These are phyloP conservation scores for Excalfactoria chinensis DNA, from an alignment of 2,113 vertebrate species.

Conservation along the genomic window DNA sequence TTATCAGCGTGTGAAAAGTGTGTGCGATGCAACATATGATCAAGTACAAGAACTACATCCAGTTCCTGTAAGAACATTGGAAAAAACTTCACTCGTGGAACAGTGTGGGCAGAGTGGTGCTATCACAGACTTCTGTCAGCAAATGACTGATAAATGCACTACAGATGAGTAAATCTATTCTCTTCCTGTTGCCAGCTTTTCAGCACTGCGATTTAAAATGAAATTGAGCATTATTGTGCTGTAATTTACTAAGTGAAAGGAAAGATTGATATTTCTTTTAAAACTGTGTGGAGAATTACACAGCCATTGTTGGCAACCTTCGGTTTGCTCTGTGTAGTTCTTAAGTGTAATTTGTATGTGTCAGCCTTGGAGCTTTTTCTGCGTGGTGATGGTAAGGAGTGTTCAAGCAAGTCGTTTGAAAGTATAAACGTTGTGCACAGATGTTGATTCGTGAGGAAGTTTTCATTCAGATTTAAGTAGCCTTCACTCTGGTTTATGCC, in stretches of 20 bases:
- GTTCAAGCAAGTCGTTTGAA: background rate
- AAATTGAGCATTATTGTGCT: background rate
- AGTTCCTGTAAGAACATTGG: background rate
- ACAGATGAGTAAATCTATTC: conserved; percentile 75
- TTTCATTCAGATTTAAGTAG: background rate
- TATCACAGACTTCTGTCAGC: conserved; percentile 82
- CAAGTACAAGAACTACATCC: conserved; percentile 11
- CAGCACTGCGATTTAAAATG: background rate
- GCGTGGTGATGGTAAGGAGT: background rate
- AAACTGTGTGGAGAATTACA: background rate
- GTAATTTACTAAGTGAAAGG: background rate
- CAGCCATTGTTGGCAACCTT: background rate
- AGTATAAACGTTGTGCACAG: background rate
- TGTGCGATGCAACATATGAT: background rate
- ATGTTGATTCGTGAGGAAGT: background rate
- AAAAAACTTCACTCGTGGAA: background rate
- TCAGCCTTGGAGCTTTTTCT: background rate
- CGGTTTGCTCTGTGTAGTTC: conserved; percentile 16
- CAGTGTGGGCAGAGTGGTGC: conserved; percentile 65
- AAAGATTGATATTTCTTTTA: background rate
- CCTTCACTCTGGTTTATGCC: background rate
- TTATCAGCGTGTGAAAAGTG: conserved; percentile 1
- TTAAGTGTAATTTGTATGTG: background rate
- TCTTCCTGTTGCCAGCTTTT: background rate
- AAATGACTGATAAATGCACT: conserved; percentile 83